Evolutionary conservation across 2,113 vertebrate genomes (phyloP).

Genomic region (Vidua macroura): DNA sequence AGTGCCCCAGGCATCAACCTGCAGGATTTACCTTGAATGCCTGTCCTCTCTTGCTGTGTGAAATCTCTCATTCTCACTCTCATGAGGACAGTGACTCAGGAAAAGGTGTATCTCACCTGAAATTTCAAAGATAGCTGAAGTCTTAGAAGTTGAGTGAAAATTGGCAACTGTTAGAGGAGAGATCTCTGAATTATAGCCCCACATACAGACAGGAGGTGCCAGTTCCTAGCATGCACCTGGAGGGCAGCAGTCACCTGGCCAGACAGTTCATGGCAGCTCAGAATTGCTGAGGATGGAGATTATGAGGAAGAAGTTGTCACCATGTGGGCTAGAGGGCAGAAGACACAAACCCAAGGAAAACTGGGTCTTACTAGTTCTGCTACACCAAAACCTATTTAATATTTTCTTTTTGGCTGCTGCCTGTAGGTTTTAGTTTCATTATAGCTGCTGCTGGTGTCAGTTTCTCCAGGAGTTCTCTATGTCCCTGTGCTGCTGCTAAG

Average conservation of each 20-base stretch:
- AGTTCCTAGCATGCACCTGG: background rate
- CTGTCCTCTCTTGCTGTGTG: background rate
- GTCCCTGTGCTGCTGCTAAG: background rate
- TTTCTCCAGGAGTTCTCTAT: background rate
- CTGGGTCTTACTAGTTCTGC: background rate
- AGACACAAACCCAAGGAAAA: background rate
- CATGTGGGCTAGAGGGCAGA: background rate
- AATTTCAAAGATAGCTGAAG: background rate
- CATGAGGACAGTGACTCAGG: background rate
- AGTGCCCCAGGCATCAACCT: background rate
- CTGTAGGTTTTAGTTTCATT: background rate
- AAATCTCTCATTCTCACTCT: background rate
- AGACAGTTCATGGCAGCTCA: rapidly evolving
- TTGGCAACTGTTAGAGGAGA: background rate
- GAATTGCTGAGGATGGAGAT: background rate
- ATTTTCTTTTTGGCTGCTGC: background rate
- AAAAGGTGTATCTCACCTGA: background rate
- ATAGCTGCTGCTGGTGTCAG: background rate
- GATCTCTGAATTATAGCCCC: background rate
- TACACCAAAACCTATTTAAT: background rate
- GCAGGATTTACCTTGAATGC: background rate
- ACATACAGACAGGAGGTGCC: background rate
- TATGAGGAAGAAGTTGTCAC: background rate
- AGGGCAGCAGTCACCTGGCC: background rate
- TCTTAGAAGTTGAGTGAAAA: background rate